Conservation (phyloP, 1,140 invertebrate genomes). For the Aleiodes sp. region DNA sequence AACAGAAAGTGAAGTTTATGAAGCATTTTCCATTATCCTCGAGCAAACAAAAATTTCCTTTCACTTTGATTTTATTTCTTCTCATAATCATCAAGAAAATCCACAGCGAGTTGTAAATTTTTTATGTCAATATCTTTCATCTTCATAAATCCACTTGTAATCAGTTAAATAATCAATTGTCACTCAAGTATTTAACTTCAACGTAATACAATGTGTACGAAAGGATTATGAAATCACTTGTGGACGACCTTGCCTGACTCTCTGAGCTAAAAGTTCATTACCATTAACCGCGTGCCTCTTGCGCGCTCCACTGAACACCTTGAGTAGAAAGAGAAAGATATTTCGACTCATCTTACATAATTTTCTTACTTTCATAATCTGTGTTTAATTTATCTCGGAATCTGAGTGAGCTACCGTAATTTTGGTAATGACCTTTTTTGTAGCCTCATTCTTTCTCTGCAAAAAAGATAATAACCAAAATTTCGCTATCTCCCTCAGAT, state of each 20-base stretch:
- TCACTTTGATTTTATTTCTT: background rate
- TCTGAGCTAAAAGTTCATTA: conserved; percentile 64
- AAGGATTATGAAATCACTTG: conserved; percentile 61
- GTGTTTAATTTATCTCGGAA: background rate
- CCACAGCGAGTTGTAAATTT: background rate
- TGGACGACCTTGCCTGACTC: conserved; percentile 52
- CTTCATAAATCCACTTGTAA: no score
- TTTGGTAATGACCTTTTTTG: no score
- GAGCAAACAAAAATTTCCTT: background rate
- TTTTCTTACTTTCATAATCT: background rate
- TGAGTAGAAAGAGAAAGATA: background rate
- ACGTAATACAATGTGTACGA: conserved; percentile 48
- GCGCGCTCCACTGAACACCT: conserved; percentile 29
- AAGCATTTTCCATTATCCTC: conserved; percentile 7
- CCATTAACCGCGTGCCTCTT: conserved; percentile 52
- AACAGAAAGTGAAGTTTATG: background rate
- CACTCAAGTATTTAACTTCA: background rate
- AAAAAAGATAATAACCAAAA: no score
- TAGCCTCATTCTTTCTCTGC: no score
- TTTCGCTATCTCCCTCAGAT: no score
- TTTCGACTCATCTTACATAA: background rate
- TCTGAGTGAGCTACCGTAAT: no score
- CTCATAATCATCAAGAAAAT: background rate
- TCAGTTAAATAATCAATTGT: background rate
- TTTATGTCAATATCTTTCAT: no score